A percentile compares a stretch with the other conserved stretches of the same genome.
These are phyloP conservation scores for Arctopsyche grandis DNA, from an alignment of 1,140 invertebrate species.

Conservation along the genomic window DNA sequence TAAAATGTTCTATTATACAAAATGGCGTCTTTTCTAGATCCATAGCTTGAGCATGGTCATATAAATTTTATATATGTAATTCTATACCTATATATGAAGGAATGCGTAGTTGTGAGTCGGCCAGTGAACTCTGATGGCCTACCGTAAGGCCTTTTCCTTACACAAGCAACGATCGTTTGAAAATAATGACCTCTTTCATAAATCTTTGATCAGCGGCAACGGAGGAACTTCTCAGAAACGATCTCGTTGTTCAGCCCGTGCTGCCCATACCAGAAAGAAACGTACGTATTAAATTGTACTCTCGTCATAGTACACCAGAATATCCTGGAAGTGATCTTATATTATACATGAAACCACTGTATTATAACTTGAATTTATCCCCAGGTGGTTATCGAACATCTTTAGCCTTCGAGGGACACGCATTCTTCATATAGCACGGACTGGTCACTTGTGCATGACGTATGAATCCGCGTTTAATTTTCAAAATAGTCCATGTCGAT, in stretches of 20 bases:
- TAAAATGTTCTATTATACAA: too few relatives aligned
- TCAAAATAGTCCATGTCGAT: background rate
- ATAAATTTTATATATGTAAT: background rate
- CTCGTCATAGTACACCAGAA: background rate
- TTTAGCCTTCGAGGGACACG: background rate
- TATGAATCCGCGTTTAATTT: background rate
- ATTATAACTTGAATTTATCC: background rate
- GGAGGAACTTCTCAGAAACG: constrained; percentile 20
- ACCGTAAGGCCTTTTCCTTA: constrained; percentile 36
- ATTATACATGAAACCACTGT: background rate
- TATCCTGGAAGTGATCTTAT: background rate
- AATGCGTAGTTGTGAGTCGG: constrained; percentile 30
- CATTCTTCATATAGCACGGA: too few relatives aligned
- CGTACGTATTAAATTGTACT: background rate
- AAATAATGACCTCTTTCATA: constrained; percentile 46
- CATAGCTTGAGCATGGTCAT: too few relatives aligned
- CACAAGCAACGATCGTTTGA: constrained; percentile 35
- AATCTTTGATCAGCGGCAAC: constrained; percentile 40
- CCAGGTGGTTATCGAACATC: constrained; percentile 18
- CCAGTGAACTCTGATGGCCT: constrained; percentile 27
- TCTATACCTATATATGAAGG: background rate
- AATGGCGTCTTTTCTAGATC: too few relatives aligned
- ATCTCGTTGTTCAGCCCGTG: constrained; percentile 2
- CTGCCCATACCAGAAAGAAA: background rate
- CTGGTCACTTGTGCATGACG: too few relatives aligned